Base-by-base conservation (phyloP, 2,797 vertebrate genomes). In the Syngnathus acus region DNA sequence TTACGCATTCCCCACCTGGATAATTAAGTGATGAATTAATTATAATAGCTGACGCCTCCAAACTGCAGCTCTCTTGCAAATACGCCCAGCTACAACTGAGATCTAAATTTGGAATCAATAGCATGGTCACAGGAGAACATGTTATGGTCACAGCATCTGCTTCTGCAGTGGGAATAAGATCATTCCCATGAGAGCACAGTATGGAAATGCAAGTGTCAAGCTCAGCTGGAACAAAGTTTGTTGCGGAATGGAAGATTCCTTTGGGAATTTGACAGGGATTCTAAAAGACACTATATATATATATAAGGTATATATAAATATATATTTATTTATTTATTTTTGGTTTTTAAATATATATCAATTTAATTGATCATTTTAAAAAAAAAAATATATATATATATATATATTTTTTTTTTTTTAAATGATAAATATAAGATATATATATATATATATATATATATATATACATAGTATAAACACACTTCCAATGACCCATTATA, bases 241-340 rank as follows among this genome's bases (percentile, higher is more conserved):
- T 70, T 78, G 76, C 75, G 73, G 70, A 82, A 72, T 72, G 57
- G 63, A 77, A 75, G 78, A 79, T 73, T 79, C 85, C 72, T 19
- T 65, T 65, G 80, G 77, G 86, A 84, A 51, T 70, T 69, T 42
- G n/a, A 70, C 72, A 78, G 78, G 73, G 65, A 4, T 79, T 73
- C 3, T 37, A 32, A 58, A 16, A 2, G 32, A 58, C 32, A 38
- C 10, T 5, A 40, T 40, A 40, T 40, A 40, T 9, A 40, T 40
- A 40, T 40, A 40, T 40, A 40, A n/a, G n/a, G n/a, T n/a, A n/a
- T n/a, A n/a, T n/a, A n/a, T n/a, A n/a, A n/a, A n/a, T n/a, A n/a
- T n/a, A n/a, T n/a, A n/a, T n/a, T n/a, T n/a, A n/a, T n/a, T n/a
- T n/a, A n/a, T n/a, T n/a, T n/a, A n/a, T n/a, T n/a, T n/a, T n/a